Conservation (phyloP, 2,797 vertebrate genomes). For the Dryobates pubescens region DNA sequence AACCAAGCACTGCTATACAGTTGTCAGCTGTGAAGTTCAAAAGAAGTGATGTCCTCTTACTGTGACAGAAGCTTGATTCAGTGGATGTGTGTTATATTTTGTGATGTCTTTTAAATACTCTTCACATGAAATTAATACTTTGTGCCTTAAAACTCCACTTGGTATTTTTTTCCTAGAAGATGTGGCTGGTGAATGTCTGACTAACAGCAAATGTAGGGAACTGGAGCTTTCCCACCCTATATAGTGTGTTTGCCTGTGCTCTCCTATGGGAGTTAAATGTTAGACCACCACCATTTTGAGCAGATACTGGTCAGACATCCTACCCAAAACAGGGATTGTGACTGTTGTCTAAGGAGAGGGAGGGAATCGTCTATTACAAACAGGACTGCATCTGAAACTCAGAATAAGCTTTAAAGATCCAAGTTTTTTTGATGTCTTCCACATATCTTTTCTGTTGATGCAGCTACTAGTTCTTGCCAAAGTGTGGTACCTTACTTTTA, state of each 20-base stretch:
- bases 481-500: not conserved
- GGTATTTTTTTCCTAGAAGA: not conserved
- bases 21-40: not conserved
- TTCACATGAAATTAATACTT: not conserved
- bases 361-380: not conserved
- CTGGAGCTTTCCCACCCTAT: not conserved
- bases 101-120: not conserved
- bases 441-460: not conserved
- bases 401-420: not conserved
- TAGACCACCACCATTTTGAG: accelerated
- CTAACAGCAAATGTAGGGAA: not conserved
- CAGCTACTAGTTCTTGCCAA: not conserved
- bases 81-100: not conserved
- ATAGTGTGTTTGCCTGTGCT: accelerated
- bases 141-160: not conserved
- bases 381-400: not conserved
- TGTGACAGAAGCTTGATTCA: not conserved
- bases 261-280: not conserved
- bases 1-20: not conserved
- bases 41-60: not conserved
- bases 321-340: not conserved
- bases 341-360: not conserved
- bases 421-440: not conserved
- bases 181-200: not conserved
- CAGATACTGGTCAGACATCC: not conserved